Evolutionary conservation across 2,113 vertebrate species (phyloP).

Genomic region (Gymnarchus niloticus): DNA sequence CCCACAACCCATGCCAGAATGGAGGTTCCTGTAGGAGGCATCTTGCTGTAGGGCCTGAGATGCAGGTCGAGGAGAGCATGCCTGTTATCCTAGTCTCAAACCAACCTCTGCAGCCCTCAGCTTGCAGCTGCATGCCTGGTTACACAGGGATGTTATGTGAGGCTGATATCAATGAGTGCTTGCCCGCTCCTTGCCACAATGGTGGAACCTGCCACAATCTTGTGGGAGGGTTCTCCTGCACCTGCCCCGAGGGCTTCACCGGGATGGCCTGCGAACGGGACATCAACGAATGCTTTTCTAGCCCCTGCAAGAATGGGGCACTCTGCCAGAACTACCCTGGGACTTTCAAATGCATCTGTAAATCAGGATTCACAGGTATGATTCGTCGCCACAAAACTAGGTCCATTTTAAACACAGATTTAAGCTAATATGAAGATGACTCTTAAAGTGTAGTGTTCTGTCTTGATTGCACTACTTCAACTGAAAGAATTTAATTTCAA

Average conservation of each 20-base stretch:
- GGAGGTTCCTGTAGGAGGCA: conserved; percentile 84
- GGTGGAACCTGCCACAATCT: conserved; percentile 88
- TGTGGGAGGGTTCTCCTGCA: conserved; percentile 90
- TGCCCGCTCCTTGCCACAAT: conserved; percentile 89
- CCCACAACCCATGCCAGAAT: conserved; percentile 80
- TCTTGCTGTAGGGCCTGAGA: conserved; percentile 65
- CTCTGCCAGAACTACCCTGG: conserved; percentile 93
- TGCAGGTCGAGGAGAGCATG: conserved; percentile 72
- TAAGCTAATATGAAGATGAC: too few species aligned
- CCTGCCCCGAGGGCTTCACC: conserved; percentile 83
- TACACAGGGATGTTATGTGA: conserved; percentile 80
- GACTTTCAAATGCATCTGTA: conserved; percentile 88
- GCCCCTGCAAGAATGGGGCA: conserved; percentile 83
- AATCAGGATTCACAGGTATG: conserved; percentile 87
- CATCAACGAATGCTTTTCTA: conserved; percentile 86
- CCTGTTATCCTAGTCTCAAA: conserved; percentile 83
- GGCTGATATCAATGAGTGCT: conserved; percentile 82
- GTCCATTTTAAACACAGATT: too few species aligned
- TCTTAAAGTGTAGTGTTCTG: too few species aligned
- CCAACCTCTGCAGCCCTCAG: conserved; percentile 74
- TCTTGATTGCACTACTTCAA: too few species aligned
- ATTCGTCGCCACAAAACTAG: conserved; percentile 28
- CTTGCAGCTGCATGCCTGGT: conserved; percentile 83
- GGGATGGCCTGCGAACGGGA: conserved; percentile 93
- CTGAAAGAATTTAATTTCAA: too few species aligned